Evolutionary conservation across 1,140 invertebrate genomes (phyloP).

Genomic region (Catajapyx aquilonaris): DNA sequence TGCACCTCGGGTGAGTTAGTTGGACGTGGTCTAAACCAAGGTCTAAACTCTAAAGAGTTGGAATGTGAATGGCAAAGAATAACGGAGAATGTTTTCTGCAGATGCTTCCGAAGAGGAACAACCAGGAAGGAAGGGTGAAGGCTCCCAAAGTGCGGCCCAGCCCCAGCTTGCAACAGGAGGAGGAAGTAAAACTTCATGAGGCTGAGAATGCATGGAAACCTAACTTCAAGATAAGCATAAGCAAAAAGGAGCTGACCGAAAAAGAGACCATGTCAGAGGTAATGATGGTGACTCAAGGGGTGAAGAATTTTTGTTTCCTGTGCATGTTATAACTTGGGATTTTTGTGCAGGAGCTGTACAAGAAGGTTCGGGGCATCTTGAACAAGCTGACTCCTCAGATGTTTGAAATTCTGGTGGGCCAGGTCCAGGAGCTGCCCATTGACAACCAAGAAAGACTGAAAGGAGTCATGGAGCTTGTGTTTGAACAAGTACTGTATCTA

Average conservation of each 20-base stretch:
- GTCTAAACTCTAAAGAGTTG: too few species aligned
- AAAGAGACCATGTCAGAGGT: conserved; percentile 41
- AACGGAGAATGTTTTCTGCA: not conserved
- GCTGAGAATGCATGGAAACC: conserved; percentile 83
- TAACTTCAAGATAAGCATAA: conserved; percentile 25
- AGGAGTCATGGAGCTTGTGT: conserved; percentile 73
- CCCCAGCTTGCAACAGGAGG: conserved; percentile 43
- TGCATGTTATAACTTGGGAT: not conserved
- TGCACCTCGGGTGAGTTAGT: conserved; percentile 1
- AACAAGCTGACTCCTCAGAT: conserved; percentile 92
- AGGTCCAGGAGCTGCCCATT: conserved; percentile 54
- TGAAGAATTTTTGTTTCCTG: not conserved
- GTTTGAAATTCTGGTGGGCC: conserved; percentile 55
- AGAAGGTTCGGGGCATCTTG: conserved; percentile 64
- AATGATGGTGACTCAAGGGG: conserved; percentile 6
- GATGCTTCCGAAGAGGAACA: conserved; percentile 25
- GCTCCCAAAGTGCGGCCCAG: conserved; percentile 33
- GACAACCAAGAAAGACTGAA: conserved; percentile 55
- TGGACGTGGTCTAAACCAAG: too few species aligned
- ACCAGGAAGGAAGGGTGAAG: conserved; percentile 24
- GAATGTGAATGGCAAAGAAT: not conserved
- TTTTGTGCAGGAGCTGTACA: conserved; percentile 41
- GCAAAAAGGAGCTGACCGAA: conserved; percentile 26
- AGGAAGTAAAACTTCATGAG: conserved; percentile 67
- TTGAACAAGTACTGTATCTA: conserved; percentile 79